Conservation (phyloP, 2,113 vertebrate genomes). For the Phalacrocorax brasilianus region DNA sequence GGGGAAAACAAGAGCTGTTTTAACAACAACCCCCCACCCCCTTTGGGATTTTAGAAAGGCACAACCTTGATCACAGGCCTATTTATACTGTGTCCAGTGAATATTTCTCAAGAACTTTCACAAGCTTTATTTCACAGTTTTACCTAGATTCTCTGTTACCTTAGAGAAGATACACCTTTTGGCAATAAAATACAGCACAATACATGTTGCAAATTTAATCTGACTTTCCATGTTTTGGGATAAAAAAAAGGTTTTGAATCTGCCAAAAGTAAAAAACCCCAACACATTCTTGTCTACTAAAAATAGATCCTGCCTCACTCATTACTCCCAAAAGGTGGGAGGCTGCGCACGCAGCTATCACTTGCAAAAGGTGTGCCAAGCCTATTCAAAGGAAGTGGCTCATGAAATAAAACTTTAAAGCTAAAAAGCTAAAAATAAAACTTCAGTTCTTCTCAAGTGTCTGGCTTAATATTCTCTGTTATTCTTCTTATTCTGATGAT, state of each 20-base stretch:
- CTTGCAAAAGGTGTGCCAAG: not conserved
- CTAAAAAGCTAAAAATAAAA: slow-evolving; percentile 41
- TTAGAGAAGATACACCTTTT: not conserved
- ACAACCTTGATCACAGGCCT: not conserved
- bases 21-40: not conserved
- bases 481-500: slow-evolving; percentile 26
- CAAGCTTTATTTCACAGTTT: not conserved
- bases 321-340: not conserved
- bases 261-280: not conserved
- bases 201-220: not conserved
- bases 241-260: not conserved
- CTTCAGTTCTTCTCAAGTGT: not conserved
- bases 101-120: not conserved
- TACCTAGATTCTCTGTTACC: not conserved
- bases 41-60: not conserved
- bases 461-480: not conserved
- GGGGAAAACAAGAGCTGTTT: not conserved
- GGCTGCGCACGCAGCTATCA: not conserved
- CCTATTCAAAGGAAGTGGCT: not conserved
- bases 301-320: not conserved
- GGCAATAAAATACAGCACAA: not conserved
- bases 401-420: not conserved
- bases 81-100: not conserved
- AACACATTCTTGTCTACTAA: not conserved
- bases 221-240: not conserved